Evolutionary conservation across 1,140 invertebrate species (phyloP), one percentile per base, ranked within the genome.

Genomic region (Muscidifurax raptorellus): DNA sequence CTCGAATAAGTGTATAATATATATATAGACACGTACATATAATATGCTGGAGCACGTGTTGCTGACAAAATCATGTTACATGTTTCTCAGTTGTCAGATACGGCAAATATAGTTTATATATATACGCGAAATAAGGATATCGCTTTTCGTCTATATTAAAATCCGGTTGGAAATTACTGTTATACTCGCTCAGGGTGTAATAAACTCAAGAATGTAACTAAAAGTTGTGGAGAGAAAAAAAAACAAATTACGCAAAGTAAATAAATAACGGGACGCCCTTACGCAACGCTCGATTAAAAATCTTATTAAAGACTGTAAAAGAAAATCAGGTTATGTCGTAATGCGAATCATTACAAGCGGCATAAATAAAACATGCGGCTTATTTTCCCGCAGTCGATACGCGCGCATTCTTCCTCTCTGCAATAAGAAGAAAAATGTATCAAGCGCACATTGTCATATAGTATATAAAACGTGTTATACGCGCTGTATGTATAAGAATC

Each of bases 271-370:
- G 52, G 22, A 2, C 52, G 3, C 1, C 18, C 15, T 59, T 59
- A n/a, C 52, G 52, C 52, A 59, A 59, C 52, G 52, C 18, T 59
- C 52, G 52, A 59, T 59, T 59, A 59, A 59, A 59, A 59, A 59
- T 59, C 52, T 59, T 59, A 59, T 59, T 59, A 59, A 59, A 59
- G 44, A 59, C 52, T 59, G 52, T 59, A n/a, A 59, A 59, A 59
- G 52, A 59, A 59, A 59, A 59, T 59, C 52, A 59, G 52, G 52
- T n/a, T 59, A n/a, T 59, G 52, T n/a, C 18, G 52, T 59, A 59
- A 59, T 59, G 18, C 18, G 52, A 22, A 59, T 59, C 18, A 22
- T n/a, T 59, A 59, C 47, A 52, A n/a, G 52, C 22, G 5, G 47
- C 22, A 59, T 59, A 59, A 59, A 59, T 59, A 59, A 59, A 59